Conservation (phyloP, 2,888 invertebrate species). For the Drosophila phalerata region DNA sequence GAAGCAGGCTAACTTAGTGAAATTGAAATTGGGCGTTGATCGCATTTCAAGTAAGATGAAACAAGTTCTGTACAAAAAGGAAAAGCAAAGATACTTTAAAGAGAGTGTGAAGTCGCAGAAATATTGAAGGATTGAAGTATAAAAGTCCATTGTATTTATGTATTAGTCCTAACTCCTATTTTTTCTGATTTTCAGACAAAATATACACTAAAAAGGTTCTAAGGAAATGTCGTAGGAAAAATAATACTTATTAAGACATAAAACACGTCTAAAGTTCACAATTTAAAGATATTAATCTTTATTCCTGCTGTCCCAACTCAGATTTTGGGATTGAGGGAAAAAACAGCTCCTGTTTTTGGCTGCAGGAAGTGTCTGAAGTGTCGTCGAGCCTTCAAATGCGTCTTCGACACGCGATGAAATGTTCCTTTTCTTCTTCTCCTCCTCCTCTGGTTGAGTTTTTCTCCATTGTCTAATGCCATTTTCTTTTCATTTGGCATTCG, state of each 20-base stretch:
- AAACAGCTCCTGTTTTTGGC: slow-evolving; percentile 17
- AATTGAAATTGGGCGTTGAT: no score
- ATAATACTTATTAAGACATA: slow-evolving; percentile 2
- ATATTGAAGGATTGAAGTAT: no score
- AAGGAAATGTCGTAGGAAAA: background rate
- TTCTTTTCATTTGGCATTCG: slow-evolving; percentile 56
- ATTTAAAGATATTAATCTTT: slow-evolving; percentile 38
- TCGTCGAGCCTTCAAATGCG: slow-evolving; percentile 73
- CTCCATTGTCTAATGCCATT: slow-evolving; percentile 65
- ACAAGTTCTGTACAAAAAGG: slow-evolving; percentile 2
- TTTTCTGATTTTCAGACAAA: background rate
- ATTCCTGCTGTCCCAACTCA: background rate
- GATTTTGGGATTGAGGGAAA: background rate
- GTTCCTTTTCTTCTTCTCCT: slow-evolving; percentile 37
- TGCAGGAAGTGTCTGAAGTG: slow-evolving; percentile 73
- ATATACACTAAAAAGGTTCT: background rate
- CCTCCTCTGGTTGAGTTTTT: slow-evolving; percentile 30
- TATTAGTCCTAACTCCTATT: no score
- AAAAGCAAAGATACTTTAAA: background rate
- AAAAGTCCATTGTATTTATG: no score
- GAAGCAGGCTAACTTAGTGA: background rate
- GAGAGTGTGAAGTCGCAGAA: background rate
- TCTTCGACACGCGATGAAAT: slow-evolving; percentile 71
- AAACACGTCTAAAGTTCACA: slow-evolving; percentile 4
- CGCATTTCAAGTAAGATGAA: background rate